phyloP scores from a whole-genome alignment of 1,140 invertebrate genomes.

The Aleiodes sp. region DNA sequence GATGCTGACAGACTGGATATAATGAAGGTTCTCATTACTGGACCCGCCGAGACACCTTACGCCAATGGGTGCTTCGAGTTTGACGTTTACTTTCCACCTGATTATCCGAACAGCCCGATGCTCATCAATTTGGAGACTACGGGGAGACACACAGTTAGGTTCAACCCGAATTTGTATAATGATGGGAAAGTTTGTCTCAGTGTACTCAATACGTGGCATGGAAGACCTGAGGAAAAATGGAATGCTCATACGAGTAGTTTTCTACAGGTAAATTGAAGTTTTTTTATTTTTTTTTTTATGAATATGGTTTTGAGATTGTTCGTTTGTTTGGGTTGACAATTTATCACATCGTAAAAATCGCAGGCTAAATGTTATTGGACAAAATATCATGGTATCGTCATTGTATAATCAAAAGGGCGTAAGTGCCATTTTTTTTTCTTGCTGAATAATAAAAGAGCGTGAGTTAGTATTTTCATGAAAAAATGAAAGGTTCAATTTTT shows the following conservation, averaged over 20 bases:
- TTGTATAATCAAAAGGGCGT: no score
- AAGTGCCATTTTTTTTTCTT: no score
- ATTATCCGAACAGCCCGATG: conserved; percentile 85
- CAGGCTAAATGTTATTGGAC: no score
- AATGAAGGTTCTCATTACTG: conserved; percentile 95
- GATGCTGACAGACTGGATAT: conserved; percentile 93
- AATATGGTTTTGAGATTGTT: not conserved
- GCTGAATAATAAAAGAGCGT: no score
- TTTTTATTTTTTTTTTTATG: not conserved
- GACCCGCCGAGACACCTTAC: conserved; percentile 89
- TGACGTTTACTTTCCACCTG: conserved; percentile 90
- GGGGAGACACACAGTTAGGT: conserved; percentile 90
- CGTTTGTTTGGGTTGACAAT: no score
- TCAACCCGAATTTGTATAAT: conserved; percentile 98
- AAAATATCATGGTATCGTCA: no score
- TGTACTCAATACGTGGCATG: conserved; percentile 97
- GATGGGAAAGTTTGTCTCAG: conserved; percentile 97
- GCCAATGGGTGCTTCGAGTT: conserved; percentile 90
- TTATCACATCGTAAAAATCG: no score
- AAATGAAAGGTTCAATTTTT: no score
- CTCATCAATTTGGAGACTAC: conserved; percentile 94
- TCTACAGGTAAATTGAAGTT: conserved; percentile 75
- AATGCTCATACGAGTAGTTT: conserved; percentile 97
- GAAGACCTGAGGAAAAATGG: conserved; percentile 98
- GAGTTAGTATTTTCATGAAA: no score